Evolutionary conservation across 2,888 invertebrate species (phyloP), one percentile per base, ranked within the genome.

Genomic region (Strigamia crassipes): DNA sequence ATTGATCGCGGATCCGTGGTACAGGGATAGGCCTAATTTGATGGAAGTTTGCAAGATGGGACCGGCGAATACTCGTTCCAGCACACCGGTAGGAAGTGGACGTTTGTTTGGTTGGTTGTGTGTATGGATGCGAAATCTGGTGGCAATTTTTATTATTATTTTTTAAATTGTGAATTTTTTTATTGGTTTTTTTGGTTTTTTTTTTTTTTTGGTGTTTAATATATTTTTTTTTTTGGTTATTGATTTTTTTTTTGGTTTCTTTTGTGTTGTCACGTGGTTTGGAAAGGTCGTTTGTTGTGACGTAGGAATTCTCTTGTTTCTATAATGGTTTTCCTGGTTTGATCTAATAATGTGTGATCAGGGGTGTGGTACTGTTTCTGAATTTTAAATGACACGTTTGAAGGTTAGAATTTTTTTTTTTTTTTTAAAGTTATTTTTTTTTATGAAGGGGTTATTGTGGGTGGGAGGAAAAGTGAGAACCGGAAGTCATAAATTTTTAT

Each of bases 1-100:
- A 27, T 56, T 80, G 18, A 46, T 51, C 51, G 31, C 21, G 23
- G 80, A 80, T 21, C 80, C 80, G 51, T 80, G 80, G 80, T 80
- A 80, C 80, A 46, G 38, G 1, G 80, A 80, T 51, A 46, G 42
- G 42, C 78, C 78, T 31, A 21, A 23, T 10, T 6, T 38, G 78
- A 10, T 27, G 38, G 27, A 31, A 27, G 78, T 21, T 78, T 13
- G 78, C 78, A n/a, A 13, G 34, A 21, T n/a, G 12, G 3, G 2
- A 34, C 27, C 27, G n/a, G n/a, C 78, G 34, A 10, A 23, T 15
- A 31, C 38, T 78, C 78, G n/a, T n/a, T 78, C 27, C 78, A 5
- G 78, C 1, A 61, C 23, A n/a, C 78, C 34, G 78, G 78, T 78
- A 78, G 78, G 78, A 61, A 15, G 61, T 61, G 8, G 18, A 21